Evolutionary conservation across 2,797 vertebrate species (phyloP).

Genomic region (Sphenodon punctatus): DNA sequence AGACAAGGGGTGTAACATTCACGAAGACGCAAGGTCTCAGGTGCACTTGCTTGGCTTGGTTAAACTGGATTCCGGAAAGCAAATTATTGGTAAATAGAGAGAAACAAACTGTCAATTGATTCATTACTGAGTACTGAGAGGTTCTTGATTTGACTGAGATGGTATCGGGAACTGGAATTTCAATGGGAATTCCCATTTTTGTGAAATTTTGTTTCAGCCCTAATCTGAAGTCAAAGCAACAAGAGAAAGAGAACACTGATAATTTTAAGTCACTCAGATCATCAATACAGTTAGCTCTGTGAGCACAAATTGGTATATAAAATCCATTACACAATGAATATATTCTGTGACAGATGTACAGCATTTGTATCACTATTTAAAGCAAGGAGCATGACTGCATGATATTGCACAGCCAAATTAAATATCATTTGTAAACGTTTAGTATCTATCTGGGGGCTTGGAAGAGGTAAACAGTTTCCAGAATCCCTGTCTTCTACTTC

Average conservation of each 20-base stretch:
- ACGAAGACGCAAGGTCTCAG: no score
- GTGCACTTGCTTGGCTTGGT: no score
- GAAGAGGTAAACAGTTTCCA: not conserved
- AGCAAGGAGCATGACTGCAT: not conserved
- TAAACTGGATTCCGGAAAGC: no score
- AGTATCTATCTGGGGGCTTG: not conserved
- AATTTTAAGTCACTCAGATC: not conserved
- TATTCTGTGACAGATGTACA: not conserved
- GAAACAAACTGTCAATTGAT: no score
- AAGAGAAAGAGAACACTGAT: not conserved
- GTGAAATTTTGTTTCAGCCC: no score
- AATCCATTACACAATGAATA: not conserved
- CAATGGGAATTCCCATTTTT: no score
- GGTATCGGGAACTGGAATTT: no score
- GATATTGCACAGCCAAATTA: not conserved
- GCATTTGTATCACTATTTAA: not conserved
- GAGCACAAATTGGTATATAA: not conserved
- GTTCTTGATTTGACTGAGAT: no score
- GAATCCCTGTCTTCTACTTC: not conserved
- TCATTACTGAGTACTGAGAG: no score
- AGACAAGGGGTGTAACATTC: no score
- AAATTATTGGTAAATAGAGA: no score
- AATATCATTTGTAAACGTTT: not conserved
- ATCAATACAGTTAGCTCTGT: not conserved
- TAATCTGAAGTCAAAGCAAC: not conserved